These are phyloP conservation scores for Habrosyne pyritoides DNA, from an alignment of 2,888 invertebrate species.

Conservation along the genomic window DNA sequence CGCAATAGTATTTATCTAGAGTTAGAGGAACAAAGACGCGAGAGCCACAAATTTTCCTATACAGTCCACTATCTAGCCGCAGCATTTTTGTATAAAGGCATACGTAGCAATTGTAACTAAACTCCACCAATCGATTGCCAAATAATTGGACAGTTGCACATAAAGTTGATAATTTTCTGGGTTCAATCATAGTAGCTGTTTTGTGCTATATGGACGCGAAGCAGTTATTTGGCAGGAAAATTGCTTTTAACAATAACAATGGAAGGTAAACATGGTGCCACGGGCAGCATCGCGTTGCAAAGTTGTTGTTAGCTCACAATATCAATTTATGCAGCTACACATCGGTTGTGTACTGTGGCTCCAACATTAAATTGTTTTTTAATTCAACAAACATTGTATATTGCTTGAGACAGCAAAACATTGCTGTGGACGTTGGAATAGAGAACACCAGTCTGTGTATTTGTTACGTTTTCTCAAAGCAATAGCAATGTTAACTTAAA, in stretches of 20 bases:
- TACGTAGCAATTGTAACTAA: too few species aligned
- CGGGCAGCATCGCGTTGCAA: constrained; percentile 2
- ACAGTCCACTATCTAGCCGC: too few species aligned
- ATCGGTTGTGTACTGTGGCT: not conserved
- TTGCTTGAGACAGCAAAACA: not conserved
- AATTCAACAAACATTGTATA: not conserved
- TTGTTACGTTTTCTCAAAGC: not conserved
- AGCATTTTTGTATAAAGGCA: too few species aligned
- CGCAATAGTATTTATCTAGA: too few species aligned
- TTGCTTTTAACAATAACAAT: constrained; percentile 1
- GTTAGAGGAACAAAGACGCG: too few species aligned
- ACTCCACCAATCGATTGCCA: not conserved
- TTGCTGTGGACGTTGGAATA: not conserved
- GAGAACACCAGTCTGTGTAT: not conserved
- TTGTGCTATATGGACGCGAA: not conserved
- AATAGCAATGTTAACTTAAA: not conserved
- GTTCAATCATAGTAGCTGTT: not conserved
- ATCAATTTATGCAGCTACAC: constrained; percentile 8
- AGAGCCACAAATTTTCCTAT: too few species aligned
- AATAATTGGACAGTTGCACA: not conserved
- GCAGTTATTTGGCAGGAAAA: not conserved
- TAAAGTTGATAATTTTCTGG: not conserved
- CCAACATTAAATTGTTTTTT: not conserved
- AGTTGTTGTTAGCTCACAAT: constrained; percentile 6
- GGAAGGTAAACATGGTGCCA: not conserved